Evolutionary conservation across 2,113 vertebrate genomes (phyloP), one percentile per base, ranked within the genome.

Genomic region (Neogobius melanostomus): DNA sequence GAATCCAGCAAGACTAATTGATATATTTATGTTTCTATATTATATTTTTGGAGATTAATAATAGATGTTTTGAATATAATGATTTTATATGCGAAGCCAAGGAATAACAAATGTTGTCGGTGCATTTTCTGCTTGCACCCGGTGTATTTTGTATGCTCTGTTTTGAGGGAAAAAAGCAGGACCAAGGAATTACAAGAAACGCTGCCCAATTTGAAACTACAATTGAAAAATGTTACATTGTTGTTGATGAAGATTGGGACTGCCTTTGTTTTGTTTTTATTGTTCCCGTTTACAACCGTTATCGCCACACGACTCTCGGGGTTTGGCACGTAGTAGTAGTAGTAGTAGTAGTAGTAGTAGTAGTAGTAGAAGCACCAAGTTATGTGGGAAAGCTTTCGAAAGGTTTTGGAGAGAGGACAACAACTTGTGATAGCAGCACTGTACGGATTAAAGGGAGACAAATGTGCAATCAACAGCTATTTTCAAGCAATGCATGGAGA

Each of bases 1-100:
- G 73, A 60, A 78, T 89, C 81, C 71, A 88, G 82, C 76, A 60
- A 81, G 91, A 88, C 85, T 91, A 92, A 92, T 89, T 81, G 78
- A 90, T 87, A 88, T 92, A 91, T 92, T 93, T 94, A 90, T 92
- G 89, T 91, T 91, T 88, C 85, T 92, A 90, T 88, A 66, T 84
- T 87, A 87, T 89, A 87, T 91, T 85, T 92, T 42, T 88, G 83
- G 82, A 76, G 77, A 88, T 91, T 92, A 91, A 93, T 93, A 90
- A 71, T 82, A 77, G 78, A 81, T 86, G 81, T 90, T 56, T 90
- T 84, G 72, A 90, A 91, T 84, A 90, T 88, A 91, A 77, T 71
- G 84, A 92, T 91, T 91, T 92, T 91, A 88, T 91, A 86, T 85
- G 85, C 79, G 73, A 90, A 84, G 85, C 85, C 88, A 91, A 89